Conservation (phyloP, 2,797 vertebrate species). For the Mallotus villosus region DNA sequence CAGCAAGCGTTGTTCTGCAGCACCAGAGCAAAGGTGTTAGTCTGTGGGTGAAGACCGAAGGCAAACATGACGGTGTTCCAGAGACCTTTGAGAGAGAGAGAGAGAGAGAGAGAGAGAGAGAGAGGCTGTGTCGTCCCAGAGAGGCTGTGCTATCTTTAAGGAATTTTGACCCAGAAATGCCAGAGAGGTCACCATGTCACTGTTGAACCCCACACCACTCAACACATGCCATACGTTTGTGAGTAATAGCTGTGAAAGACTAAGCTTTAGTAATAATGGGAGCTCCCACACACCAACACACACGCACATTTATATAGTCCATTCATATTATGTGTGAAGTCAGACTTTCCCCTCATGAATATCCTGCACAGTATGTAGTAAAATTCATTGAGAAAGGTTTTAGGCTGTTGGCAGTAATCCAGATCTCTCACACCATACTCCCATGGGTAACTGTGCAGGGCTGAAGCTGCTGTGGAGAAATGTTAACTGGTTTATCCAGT, state of each 20-base stretch:
- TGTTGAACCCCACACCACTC: slow-evolving; percentile 44
- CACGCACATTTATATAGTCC: neutral
- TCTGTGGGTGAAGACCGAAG: slow-evolving; percentile 60
- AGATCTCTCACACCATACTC: slow-evolving; percentile 51
- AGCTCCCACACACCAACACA: neutral
- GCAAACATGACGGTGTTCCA: slow-evolving; percentile 67
- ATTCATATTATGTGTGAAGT: slow-evolving; percentile 10
- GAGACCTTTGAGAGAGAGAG: slow-evolving; percentile 52
- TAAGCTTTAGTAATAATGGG: neutral
- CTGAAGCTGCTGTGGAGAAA: slow-evolving; percentile 66
- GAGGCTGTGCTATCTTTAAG: slow-evolving; percentile 36
- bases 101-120: no score
- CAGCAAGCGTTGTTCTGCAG: slow-evolving; percentile 49
- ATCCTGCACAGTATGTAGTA: neutral
- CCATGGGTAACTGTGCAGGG: slow-evolving; percentile 29
- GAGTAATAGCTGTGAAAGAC: slow-evolving; percentile 29
- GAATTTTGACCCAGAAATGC: slow-evolving; percentile 66
- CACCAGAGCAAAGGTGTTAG: slow-evolving; percentile 43
- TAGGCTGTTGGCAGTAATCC: slow-evolving; percentile 40
- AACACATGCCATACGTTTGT: slow-evolving; percentile 45
- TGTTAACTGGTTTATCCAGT: slow-evolving; percentile 75
- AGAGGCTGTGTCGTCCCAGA: no score
- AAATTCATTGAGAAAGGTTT: slow-evolving; percentile 28
- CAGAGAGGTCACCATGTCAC: slow-evolving; percentile 53
- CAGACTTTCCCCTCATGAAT: slow-evolving; percentile 22